phyloP scores from a whole-genome alignment of 2,888 invertebrate species.

The Prosapia bicincta region DNA sequence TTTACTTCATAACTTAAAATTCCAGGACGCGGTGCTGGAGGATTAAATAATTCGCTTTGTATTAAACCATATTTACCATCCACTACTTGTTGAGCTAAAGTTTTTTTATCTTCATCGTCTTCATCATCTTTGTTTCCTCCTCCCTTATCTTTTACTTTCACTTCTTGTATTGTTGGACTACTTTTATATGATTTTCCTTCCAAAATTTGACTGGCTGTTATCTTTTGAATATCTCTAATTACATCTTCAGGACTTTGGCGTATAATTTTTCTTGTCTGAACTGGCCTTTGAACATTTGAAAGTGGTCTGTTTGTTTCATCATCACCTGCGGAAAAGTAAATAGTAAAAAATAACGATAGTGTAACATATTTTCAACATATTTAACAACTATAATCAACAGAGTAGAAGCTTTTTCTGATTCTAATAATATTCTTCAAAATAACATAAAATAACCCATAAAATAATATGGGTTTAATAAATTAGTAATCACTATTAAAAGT shows the following conservation, averaged over 20 bases:
- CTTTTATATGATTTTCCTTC: neutral
- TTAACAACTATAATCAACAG: too few relatives aligned
- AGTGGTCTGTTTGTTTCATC: neutral
- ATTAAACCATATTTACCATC: slow-evolving; percentile 89
- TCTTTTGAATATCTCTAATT: neutral
- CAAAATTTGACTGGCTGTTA: neutral
- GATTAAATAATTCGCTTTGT: slow-evolving; percentile 75
- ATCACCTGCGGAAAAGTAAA: neutral
- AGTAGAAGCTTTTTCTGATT: too few relatives aligned
- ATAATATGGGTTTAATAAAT: too few relatives aligned
- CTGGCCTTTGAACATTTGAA: neutral
- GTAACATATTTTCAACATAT: too few relatives aligned
- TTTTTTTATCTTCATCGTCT: slow-evolving; percentile 74
- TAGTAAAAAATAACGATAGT: too few relatives aligned
- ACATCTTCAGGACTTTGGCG: neutral
- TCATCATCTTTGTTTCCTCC: slow-evolving; percentile 37
- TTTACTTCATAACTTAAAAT: slow-evolving; percentile 78
- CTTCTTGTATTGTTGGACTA: slow-evolving; percentile 38
- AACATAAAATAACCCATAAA: too few relatives aligned
- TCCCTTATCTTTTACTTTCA: slow-evolving; percentile 35
- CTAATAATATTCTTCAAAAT: too few relatives aligned
- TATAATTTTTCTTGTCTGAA: neutral
- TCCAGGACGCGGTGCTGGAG: slow-evolving; percentile 69
- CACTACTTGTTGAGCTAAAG: slow-evolving; percentile 82
- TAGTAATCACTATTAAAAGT: too few relatives aligned